phyloP scores from a whole-genome alignment of 2,888 invertebrate genomes.

The Cheilosia vulpina region DNA sequence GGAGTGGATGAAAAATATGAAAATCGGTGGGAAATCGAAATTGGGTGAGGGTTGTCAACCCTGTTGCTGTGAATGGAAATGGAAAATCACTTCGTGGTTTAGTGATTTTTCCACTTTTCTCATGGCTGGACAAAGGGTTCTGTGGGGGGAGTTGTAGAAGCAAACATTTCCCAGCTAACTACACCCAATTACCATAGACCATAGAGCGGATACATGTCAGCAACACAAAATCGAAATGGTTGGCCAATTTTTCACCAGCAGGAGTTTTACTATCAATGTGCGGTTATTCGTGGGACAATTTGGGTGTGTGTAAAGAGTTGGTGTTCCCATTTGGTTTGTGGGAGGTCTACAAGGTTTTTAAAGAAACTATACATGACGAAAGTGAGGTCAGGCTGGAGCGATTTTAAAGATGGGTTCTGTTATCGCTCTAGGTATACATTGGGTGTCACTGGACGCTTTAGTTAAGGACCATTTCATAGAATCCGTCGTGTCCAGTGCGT shows the following conservation, averaged over 20 bases:
- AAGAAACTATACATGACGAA: background rate
- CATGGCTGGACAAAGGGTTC: constrained; percentile 38
- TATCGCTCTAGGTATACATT: too few species aligned
- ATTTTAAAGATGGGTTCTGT: too few species aligned
- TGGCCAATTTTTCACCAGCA: constrained; percentile 26
- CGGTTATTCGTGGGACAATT: constrained; percentile 1
- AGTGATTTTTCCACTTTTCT: constrained; percentile 64
- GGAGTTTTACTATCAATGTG: background rate
- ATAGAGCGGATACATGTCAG: constrained; percentile 2
- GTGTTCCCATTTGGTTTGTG: background rate
- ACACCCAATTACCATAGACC: constrained; percentile 32
- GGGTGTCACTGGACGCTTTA: too few species aligned
- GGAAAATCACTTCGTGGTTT: constrained; percentile 73
- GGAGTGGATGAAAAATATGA: constrained; percentile 48
- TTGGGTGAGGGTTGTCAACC: constrained; percentile 75
- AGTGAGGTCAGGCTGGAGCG: background rate
- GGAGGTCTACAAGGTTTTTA: background rate
- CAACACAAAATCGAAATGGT: constrained; percentile 24
- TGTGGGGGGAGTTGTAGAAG: constrained; percentile 34
- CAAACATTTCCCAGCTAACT: constrained; percentile 34
- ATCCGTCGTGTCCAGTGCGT: background rate
- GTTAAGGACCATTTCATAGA: background rate
- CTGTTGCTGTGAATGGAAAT: constrained; percentile 62
- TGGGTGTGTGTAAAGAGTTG: background rate
- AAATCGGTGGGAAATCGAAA: constrained; percentile 72